Percentiles rank a stretch among this genome's conserved stretches.
Evolutionary conservation across 2,888 invertebrate species (phyloP).

Genomic region (Lydus trimaculatus): DNA sequence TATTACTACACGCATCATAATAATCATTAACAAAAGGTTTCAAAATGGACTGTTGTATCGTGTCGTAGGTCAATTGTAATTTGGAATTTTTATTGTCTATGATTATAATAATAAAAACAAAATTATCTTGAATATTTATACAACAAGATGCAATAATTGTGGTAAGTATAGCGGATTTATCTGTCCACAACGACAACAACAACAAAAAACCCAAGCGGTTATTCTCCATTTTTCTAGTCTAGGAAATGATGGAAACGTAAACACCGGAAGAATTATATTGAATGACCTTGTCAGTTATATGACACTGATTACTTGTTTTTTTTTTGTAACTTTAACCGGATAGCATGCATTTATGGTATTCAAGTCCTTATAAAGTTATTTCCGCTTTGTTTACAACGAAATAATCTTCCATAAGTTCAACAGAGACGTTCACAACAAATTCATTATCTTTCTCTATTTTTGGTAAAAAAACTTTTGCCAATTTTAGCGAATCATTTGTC

Average conservation of each 20-base stretch:
- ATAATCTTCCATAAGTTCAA: not conserved
- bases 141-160: too few relatives aligned
- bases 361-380: slow-evolving; percentile 23
- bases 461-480: too few relatives aligned
- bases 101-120: not conserved
- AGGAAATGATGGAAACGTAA: not conserved
- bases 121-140: not conserved
- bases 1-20: not conserved
- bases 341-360: not conserved
- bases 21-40: slow-evolving; percentile 17
- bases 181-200: too few relatives aligned
- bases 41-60: slow-evolving; percentile 12
- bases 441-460: too few relatives aligned
- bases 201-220: not conserved
- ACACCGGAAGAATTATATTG: not conserved
- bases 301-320: slow-evolving; percentile 17
- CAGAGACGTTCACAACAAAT: too few relatives aligned
- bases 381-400: slow-evolving; percentile 17
- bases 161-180: too few relatives aligned
- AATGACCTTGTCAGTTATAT: slow-evolving; percentile 21
- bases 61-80: slow-evolving; percentile 30
- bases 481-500: too few relatives aligned
- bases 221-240: not conserved
- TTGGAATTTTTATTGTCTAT: not conserved
- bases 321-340: slow-evolving; percentile 14